phyloP scores from a whole-genome alignment of 2,888 invertebrate species.

The Lasioglossum oenotherae region DNA sequence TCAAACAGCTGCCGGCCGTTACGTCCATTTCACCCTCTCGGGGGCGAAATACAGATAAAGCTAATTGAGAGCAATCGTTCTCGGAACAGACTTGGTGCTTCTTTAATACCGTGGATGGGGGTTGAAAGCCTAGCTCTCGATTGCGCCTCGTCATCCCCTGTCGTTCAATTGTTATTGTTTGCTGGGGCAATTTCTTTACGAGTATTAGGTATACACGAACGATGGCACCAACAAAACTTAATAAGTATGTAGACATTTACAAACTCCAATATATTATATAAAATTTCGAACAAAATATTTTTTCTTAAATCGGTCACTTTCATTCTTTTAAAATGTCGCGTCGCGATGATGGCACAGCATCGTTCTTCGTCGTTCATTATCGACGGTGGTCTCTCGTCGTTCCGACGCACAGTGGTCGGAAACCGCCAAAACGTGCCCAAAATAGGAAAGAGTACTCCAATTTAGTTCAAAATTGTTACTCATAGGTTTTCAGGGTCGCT shows the following conservation, averaged over 20 bases:
- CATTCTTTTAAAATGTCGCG: neutral
- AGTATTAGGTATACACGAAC: conserved; percentile 16
- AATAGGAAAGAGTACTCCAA: no score
- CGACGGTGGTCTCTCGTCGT: neutral
- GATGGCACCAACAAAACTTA: neutral
- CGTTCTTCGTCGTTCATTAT: neutral
- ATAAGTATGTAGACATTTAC: neutral
- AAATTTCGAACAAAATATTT: neutral
- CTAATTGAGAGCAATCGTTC: conserved; percentile 74
- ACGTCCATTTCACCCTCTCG: conserved; percentile 32
- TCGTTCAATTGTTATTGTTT: conserved; percentile 40
- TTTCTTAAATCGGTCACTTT: neutral
- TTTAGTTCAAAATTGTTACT: no score
- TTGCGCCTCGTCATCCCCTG: conserved; percentile 49
- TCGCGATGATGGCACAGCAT: no score
- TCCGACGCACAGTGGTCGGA: no score
- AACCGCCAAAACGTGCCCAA: no score
- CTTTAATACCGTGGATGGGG: conserved; percentile 55
- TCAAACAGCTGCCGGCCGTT: conserved; percentile 38
- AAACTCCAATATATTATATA: neutral
- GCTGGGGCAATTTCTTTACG: conserved; percentile 20
- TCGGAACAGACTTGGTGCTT: conserved; percentile 39
- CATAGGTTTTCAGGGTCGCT: no score
- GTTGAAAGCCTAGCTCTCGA: conserved; percentile 55
- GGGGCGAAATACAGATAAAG: conserved; percentile 72